phyloP scores from a whole-genome alignment of 2,888 invertebrate species.

The Tetanocera ferruginea region DNA sequence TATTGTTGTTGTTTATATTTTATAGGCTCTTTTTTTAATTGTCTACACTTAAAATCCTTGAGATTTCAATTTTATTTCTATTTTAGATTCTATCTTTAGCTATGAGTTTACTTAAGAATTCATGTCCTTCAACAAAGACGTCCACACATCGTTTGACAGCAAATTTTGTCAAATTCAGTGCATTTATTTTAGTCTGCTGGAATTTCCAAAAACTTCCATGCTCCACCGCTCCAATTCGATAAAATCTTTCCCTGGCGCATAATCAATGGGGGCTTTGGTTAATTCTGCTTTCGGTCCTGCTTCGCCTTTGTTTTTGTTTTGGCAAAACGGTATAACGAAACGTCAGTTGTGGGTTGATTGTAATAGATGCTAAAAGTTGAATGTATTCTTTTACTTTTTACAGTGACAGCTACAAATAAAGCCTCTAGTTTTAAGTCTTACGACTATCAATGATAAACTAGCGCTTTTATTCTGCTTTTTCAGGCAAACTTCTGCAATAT shows the following conservation, averaged over 20 bases:
- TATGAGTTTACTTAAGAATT: background rate
- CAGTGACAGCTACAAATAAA: background rate
- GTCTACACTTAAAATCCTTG: constrained; percentile 8
- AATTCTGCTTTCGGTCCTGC: background rate
- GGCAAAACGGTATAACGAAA: background rate
- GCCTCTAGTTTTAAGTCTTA: background rate
- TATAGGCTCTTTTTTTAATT: background rate
- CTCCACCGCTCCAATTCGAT: constrained; percentile 1
- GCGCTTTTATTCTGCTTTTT: no score
- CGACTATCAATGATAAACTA: background rate
- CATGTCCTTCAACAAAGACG: constrained; percentile 3
- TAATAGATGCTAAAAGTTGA: background rate
- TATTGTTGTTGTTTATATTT: constrained; percentile 7
- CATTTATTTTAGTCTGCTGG: constrained; percentile 10
- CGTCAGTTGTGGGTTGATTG: background rate
- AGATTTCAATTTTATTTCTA: background rate
- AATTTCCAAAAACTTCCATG: constrained; percentile 13
- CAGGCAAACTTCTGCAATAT: no score
- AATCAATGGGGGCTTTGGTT: constrained; percentile 6
- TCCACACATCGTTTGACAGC: constrained; percentile 28
- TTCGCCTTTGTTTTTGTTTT: constrained; percentile 19
- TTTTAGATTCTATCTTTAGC: constrained; percentile 11
- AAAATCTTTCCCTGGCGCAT: constrained; percentile 24
- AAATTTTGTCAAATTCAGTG: constrained; percentile 12
- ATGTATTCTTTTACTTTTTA: background rate